Conservation (phyloP, 2,888 invertebrate genomes). For the Hyposoter didymator region DNA sequence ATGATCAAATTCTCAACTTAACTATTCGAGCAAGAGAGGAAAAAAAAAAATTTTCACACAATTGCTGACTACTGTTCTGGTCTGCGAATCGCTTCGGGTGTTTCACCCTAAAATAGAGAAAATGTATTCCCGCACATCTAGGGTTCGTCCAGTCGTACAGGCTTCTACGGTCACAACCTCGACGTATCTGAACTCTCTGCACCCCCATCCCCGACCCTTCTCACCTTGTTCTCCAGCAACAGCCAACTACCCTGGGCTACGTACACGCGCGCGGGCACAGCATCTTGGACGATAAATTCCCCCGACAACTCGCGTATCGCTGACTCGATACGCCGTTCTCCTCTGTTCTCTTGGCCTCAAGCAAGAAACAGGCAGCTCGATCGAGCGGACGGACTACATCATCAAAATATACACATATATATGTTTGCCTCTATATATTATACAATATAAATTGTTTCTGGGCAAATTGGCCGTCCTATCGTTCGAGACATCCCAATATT, state of each 20-base stretch:
- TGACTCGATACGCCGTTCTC: slow-evolving; percentile 72
- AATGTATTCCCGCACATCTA: slow-evolving; percentile 39
- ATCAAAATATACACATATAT: slow-evolving; percentile 34
- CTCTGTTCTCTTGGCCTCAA: slow-evolving; percentile 57
- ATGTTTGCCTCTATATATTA: slow-evolving; percentile 10
- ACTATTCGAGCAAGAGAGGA: too few species aligned
- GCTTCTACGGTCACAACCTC: slow-evolving; percentile 46
- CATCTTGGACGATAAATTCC: slow-evolving; percentile 79
- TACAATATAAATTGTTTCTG: background rate
- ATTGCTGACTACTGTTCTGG: too few species aligned
- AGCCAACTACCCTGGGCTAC: slow-evolving; percentile 73
- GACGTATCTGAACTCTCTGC: slow-evolving; percentile 28
- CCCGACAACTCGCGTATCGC: slow-evolving; percentile 79
- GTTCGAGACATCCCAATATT: background rate
- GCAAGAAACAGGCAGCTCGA: slow-evolving; percentile 62
- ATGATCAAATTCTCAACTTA: too few species aligned
- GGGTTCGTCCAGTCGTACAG: slow-evolving; percentile 44
- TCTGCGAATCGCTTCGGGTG: background rate
- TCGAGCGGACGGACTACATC: slow-evolving; percentile 61
- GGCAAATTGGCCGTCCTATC: slow-evolving; percentile 6
- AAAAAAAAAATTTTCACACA: too few species aligned
- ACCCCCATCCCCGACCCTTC: slow-evolving; percentile 21
- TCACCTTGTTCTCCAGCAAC: slow-evolving; percentile 36
- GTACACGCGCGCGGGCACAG: slow-evolving; percentile 50
- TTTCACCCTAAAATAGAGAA: slow-evolving; percentile 3